These are phyloP conservation scores for Thymelicus lineola DNA, from an alignment of 2,888 invertebrate species.

Conservation along the genomic window DNA sequence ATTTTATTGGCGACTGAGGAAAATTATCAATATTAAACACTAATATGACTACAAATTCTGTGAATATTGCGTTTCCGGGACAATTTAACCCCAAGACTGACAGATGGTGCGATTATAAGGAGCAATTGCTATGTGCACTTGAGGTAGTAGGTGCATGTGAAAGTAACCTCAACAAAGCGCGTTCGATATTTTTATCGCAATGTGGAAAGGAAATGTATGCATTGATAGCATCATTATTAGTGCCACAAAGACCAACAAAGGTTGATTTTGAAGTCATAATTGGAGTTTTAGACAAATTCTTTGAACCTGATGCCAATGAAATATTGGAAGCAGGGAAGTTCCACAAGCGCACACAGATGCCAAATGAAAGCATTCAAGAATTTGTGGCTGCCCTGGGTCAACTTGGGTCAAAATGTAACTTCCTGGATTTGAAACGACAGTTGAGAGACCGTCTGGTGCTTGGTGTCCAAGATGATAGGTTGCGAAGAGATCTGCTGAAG, in stretches of 20 bases:
- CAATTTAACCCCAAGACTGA: constrained; percentile 24
- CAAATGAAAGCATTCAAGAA: too few relatives aligned
- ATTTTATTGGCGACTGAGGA: too few relatives aligned
- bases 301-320: constrained; percentile 17
- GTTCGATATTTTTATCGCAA: constrained; percentile 17
- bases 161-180: neutral
- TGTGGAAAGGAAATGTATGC: constrained; percentile 20
- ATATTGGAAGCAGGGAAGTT: constrained; percentile 21
- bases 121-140: too few relatives aligned
- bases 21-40: neutral
- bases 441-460: too few relatives aligned
- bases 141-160: too few relatives aligned
- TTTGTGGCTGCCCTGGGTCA: too few relatives aligned
- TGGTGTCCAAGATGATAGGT: too few relatives aligned
- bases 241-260: constrained; percentile 16
- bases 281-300: constrained; percentile 18
- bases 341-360: constrained; percentile 10
- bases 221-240: constrained; percentile 19
- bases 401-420: too few relatives aligned
- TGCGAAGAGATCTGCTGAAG: too few relatives aligned
- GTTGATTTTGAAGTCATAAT: too few relatives aligned
- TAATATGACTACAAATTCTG: constrained; percentile 9
- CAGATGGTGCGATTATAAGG: constrained; percentile 24
- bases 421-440: too few relatives aligned
- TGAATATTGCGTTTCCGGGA: constrained; percentile 8